A percentile compares a stretch with the other conserved stretches of the same genome.
These are phyloP conservation scores for Marasmarcha lunaedactyla DNA, from an alignment of 2,888 invertebrate genomes.

Conservation along the genomic window DNA sequence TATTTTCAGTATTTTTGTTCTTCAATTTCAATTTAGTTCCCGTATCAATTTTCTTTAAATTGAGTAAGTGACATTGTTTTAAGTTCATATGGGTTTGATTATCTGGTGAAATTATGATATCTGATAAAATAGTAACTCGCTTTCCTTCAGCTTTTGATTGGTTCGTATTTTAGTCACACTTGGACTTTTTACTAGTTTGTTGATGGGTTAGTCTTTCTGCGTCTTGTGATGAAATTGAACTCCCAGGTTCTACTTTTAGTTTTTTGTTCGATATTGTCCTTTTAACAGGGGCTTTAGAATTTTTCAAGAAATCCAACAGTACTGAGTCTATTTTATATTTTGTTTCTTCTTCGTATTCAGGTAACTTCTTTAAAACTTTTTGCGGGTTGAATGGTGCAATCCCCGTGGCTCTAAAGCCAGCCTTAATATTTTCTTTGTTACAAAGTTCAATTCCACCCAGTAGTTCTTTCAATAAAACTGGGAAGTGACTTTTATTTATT, in stretches of 20 bases:
- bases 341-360: background rate
- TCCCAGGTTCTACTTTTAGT: background rate
- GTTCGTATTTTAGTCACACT: background rate
- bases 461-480: background rate
- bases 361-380: background rate
- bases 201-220: background rate
- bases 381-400: background rate
- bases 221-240: background rate
- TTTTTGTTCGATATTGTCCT: background rate
- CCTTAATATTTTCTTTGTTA: background rate
- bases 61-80: background rate
- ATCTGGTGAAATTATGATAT: background rate
- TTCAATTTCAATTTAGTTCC: background rate
- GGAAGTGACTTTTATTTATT: conserved; percentile 2
- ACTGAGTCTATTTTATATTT: background rate
- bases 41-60: background rate
- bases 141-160: background rate
- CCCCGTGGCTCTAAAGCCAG: conserved; percentile 2
- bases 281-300: background rate
- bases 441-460: background rate
- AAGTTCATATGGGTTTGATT: background rate
- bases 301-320: background rate
- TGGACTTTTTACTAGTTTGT: background rate
- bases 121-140: background rate
- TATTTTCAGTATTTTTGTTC: background rate